Percentiles rank a stretch among this genome's conserved stretches.
These are phyloP conservation scores for Plebejus argus DNA, from an alignment of 2,888 invertebrate species.

Conservation along the genomic window DNA sequence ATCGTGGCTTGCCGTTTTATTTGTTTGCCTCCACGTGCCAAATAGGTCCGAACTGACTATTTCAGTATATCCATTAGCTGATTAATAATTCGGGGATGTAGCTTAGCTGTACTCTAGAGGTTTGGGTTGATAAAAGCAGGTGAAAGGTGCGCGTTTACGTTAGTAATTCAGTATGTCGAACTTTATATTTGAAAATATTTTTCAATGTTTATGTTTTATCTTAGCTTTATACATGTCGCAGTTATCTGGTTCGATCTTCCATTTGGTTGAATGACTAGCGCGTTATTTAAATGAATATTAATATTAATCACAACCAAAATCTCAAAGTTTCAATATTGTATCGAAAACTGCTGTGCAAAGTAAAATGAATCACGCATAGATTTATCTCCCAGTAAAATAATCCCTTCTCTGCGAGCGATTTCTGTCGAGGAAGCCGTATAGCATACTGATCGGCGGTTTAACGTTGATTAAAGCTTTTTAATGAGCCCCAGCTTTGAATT, in stretches of 20 bases:
- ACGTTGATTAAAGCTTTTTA: slow-evolving; percentile 25
- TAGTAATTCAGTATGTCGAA: neutral
- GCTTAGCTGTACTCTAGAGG: neutral
- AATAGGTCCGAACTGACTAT: slow-evolving; percentile 38
- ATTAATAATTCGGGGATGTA: slow-evolving; percentile 41
- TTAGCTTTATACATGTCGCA: neutral
- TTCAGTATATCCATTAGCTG: slow-evolving; percentile 41
- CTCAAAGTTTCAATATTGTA: too few species aligned
- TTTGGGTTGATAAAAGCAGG: slow-evolving; percentile 13
- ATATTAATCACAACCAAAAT: too few species aligned
- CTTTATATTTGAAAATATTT: neutral
- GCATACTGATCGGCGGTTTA: slow-evolving; percentile 10
- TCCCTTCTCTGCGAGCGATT: neutral
- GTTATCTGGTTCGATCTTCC: too few species aligned
- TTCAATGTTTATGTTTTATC: neutral
- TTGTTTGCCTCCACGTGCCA: slow-evolving; percentile 51
- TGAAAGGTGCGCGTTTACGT: slow-evolving; percentile 15
- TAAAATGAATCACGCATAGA: neutral
- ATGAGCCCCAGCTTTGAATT: slow-evolving; percentile 26
- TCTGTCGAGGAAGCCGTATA: neutral
- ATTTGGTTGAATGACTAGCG: too few species aligned
- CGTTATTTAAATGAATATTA: too few species aligned
- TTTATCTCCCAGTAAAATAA: neutral
- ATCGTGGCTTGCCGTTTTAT: slow-evolving; percentile 37
- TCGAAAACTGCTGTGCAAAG: neutral